A percentile compares a stretch with the other conserved stretches of the same genome.
Evolutionary conservation across 1,140 invertebrate species (phyloP).

Genomic region (Planococcus citri): DNA sequence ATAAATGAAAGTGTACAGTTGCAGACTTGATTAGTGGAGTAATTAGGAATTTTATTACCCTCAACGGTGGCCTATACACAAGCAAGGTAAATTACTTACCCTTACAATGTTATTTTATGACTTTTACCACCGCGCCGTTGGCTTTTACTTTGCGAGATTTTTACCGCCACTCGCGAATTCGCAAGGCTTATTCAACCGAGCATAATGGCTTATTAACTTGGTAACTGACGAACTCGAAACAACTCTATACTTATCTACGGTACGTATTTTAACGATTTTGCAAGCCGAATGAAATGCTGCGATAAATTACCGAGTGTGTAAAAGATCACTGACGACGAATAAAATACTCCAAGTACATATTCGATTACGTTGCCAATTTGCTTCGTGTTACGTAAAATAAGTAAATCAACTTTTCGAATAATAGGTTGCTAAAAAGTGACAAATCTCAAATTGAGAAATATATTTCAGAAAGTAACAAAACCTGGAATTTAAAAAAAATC

Average conservation of each 20-base stretch:
- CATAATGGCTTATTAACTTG: slow-evolving; percentile 13
- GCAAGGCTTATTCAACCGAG: not conserved
- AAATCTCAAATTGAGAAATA: no score
- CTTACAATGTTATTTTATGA: slow-evolving; percentile 12
- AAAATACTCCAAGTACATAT: not conserved
- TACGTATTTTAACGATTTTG: not conserved
- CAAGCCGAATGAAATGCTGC: not conserved
- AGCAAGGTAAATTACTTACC: slow-evolving; percentile 15
- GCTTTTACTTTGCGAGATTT: slow-evolving; percentile 9
- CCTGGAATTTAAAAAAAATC: no score
- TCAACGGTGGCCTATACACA: not conserved
- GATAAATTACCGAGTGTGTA: not conserved
- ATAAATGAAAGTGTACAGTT: slow-evolving; percentile 4
- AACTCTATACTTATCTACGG: no score
- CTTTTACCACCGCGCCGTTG: slow-evolving; percentile 16
- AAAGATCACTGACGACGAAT: not conserved
- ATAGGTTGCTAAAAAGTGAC: no score
- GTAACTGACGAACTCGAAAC: not conserved
- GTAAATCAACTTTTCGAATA: no score
- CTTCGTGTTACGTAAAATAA: no score
- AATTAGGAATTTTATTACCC: slow-evolving; percentile 19
- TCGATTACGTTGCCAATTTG: not conserved
- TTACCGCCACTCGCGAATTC: not conserved
- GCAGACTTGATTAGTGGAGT: slow-evolving; percentile 18
- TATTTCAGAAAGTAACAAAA: no score